Evolutionary conservation across 2,797 vertebrate species (phyloP), one percentile per base, ranked within the genome.

Genomic region (Tachyglossus aculeatus): DNA sequence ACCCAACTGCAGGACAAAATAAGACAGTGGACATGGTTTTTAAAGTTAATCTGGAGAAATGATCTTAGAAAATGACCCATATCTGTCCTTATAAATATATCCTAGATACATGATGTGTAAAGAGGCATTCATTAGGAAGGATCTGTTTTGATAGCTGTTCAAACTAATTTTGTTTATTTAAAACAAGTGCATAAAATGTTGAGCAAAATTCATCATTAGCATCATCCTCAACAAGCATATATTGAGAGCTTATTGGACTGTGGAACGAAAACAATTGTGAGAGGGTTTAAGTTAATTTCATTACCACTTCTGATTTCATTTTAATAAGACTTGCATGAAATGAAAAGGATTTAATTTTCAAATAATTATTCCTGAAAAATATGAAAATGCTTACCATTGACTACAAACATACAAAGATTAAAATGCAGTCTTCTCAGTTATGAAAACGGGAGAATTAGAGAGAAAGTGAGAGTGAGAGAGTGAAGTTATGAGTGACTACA

Each of bases 71-170:
- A 83, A 62, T 44, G 19, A 71, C 55, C 27, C 38, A 55, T 62
- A 72, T 25, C 43, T 39, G 71, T 50, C 71, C 36, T 37, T 85
- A 62, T 54, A 82, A 66, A 68, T 43, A 41, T 43, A 76, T 14
- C 31, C 59, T 22, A 61, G 24, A 52, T 41, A n/a, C n/a, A n/a
- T n/a, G n/a, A n/a, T n/a, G n/a, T 57, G 70, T 78, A 12, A 25
- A 63, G 29, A 51, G 3, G 3, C 77, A 37, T 76, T 68, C 76
- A 45, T 77, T 70, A 79, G 73, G 77, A 77, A 79, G 2, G 71
- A 7, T 21, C 48, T 6, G 24, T 65, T 77, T 74, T 62, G 19
- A 75, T 64, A 69, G 22, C 36, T 74, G 18, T n/a, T 57, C 22
- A 38, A 67, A 29, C 36, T 77, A 47, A 66, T 75, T 78, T 71